These are phyloP conservation scores for Apis cerana DNA, from an alignment of 1,140 invertebrate genomes.

Conservation along the genomic window DNA sequence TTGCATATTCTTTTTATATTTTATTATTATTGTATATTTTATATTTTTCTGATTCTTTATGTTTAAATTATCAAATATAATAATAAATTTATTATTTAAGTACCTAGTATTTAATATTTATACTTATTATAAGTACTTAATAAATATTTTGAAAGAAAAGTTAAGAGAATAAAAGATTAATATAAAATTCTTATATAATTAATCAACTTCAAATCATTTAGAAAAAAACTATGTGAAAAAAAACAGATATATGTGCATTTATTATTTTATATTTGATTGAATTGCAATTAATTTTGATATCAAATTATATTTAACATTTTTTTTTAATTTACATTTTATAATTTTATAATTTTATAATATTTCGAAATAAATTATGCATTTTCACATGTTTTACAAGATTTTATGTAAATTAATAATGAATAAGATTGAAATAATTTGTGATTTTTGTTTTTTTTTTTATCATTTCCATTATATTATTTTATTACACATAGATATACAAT, in stretches of 20 bases:
- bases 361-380: neutral
- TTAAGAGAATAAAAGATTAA: neutral
- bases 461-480: neutral
- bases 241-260: neutral
- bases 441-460: neutral
- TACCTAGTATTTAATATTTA: too few species aligned
- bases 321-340: neutral
- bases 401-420: neutral
- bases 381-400: neutral
- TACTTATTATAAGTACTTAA: too few species aligned
- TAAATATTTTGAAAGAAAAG: neutral
- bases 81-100: neutral
- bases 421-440: neutral
- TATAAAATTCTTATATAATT: neutral
- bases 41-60: too few species aligned
- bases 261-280: neutral
- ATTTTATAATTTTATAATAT: conserved; percentile 3
- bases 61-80: neutral
- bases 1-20: neutral
- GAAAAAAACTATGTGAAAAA: neutral
- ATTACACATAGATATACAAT: neutral
- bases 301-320: neutral
- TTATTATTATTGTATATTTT: too few species aligned
- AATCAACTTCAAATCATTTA: neutral
- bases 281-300: neutral